phyloP scores from a whole-genome alignment of 2,113 vertebrate genomes.

The Caracal caracal region DNA sequence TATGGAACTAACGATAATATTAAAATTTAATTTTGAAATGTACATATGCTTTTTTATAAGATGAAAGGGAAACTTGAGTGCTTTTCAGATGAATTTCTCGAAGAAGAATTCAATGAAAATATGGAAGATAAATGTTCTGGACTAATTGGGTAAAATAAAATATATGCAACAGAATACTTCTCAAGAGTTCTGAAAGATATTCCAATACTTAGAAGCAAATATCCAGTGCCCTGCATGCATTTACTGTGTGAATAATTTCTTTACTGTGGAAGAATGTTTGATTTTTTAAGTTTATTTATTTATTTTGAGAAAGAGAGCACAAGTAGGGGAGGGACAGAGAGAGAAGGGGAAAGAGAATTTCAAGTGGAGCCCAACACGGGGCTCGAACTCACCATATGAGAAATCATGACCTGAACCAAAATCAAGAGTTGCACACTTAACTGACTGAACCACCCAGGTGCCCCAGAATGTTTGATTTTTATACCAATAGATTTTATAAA shows the following conservation, averaged over 20 bases:
- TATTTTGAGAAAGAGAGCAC: too few species aligned
- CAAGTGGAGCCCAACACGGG: too few species aligned
- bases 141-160: slow-evolving; percentile 19
- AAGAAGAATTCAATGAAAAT: slow-evolving; percentile 51
- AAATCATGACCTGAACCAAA: too few species aligned
- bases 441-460: too few species aligned
- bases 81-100: slow-evolving; percentile 25
- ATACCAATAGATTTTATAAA: neutral
- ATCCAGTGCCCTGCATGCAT: neutral
- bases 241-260: neutral
- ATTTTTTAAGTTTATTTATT: neutral
- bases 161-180: neutral
- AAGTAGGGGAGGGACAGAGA: too few species aligned
- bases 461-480: slow-evolving; percentile 11
- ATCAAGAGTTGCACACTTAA: too few species aligned
- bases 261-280: neutral
- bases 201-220: neutral
- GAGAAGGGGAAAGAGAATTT: too few species aligned
- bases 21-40: slow-evolving; percentile 56
- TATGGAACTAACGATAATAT: slow-evolving; percentile 12
- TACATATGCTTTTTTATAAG: slow-evolving; percentile 18
- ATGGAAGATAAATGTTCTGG: neutral
- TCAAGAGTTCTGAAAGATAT: neutral
- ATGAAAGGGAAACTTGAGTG: slow-evolving; percentile 52
- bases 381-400: too few species aligned